Conservation (phyloP, 1,140 invertebrate species). For the Agrilus planipennis region DNA sequence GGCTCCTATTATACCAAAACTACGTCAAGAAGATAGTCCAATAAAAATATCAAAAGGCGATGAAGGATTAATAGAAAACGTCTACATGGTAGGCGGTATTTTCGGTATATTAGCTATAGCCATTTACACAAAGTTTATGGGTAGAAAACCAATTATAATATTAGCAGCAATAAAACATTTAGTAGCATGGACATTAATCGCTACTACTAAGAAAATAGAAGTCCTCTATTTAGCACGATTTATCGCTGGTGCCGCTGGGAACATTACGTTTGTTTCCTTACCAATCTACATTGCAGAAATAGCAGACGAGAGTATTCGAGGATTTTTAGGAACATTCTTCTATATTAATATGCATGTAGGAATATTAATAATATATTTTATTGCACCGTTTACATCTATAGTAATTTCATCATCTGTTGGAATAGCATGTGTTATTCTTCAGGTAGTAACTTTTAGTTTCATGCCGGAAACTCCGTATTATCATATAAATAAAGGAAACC, state of each 20-base stretch:
- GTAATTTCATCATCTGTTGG: constrained; percentile 12
- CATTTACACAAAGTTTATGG: too few species aligned
- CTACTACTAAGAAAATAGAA: background rate
- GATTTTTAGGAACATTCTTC: constrained; percentile 14
- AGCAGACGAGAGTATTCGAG: constrained; percentile 19
- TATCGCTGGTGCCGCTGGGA: background rate
- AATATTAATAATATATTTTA: constrained; percentile 17
- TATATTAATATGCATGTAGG: constrained; percentile 20
- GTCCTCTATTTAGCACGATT: background rate
- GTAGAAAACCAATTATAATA: background rate
- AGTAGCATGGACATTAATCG: constrained; percentile 10
- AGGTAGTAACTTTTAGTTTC: constrained; percentile 15
- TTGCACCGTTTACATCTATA: constrained; percentile 17
- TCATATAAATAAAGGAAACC: constrained; percentile 21
- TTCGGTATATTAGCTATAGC: too few species aligned
- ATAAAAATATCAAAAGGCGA: constrained; percentile 25
- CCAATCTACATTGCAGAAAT: constrained; percentile 10
- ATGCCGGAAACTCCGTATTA: constrained; percentile 21
- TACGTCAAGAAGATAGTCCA: constrained; percentile 28
- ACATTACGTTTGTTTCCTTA: constrained; percentile 11
- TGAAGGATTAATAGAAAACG: constrained; percentile 49
- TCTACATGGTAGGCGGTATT: constrained; percentile 49
- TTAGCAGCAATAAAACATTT: background rate
- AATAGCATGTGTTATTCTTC: constrained; percentile 7
- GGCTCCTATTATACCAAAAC: constrained; percentile 42